phyloP scores from a whole-genome alignment of 92 coral and sea anemone genomes.

The Bergia sp. region DNA sequence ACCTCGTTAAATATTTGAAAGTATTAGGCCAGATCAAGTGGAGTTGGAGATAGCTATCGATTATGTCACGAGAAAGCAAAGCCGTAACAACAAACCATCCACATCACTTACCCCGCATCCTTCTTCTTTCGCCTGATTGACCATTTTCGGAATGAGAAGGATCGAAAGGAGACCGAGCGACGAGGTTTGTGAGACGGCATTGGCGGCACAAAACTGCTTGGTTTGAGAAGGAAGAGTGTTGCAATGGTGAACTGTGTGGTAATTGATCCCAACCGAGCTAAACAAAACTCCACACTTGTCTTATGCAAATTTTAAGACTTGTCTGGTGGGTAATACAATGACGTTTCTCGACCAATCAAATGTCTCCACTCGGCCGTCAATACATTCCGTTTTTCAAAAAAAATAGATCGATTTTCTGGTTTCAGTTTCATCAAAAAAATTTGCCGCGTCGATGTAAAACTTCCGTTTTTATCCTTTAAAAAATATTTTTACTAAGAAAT shows the following conservation, averaged over 20 bases:
- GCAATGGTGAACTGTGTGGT: constrained; percentile 14
- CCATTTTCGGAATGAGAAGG: constrained; percentile 37
- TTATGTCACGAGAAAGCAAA: constrained; percentile 24
- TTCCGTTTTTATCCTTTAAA: constrained; percentile 18
- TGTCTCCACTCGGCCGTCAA: neutral
- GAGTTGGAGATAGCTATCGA: constrained; percentile 29
- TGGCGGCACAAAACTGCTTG: neutral
- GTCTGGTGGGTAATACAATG: constrained; percentile 31
- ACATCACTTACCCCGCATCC: constrained; percentile 22
- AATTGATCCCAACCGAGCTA: constrained; percentile 35
- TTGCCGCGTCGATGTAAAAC: constrained; percentile 1
- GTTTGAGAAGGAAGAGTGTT: constrained; percentile 8
- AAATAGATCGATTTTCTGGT: constrained; percentile 1
- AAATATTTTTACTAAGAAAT: neutral
- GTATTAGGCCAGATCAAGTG: constrained; percentile 41
- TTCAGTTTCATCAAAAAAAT: constrained; percentile 14
- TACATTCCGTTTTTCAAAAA: constrained; percentile 13
- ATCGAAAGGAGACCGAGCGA: constrained; percentile 32
- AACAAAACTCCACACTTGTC: constrained; percentile 37
- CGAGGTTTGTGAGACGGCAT: constrained; percentile 41
- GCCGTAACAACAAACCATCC: constrained; percentile 15
- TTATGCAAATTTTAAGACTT: constrained; percentile 37
- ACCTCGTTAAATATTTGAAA: constrained; percentile 20
- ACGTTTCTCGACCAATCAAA: constrained; percentile 30
- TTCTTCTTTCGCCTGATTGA: constrained; percentile 43